These are phyloP conservation scores for Tiaroga cobitis DNA, from an alignment of 2,797 vertebrate genomes.

Conservation along the genomic window DNA sequence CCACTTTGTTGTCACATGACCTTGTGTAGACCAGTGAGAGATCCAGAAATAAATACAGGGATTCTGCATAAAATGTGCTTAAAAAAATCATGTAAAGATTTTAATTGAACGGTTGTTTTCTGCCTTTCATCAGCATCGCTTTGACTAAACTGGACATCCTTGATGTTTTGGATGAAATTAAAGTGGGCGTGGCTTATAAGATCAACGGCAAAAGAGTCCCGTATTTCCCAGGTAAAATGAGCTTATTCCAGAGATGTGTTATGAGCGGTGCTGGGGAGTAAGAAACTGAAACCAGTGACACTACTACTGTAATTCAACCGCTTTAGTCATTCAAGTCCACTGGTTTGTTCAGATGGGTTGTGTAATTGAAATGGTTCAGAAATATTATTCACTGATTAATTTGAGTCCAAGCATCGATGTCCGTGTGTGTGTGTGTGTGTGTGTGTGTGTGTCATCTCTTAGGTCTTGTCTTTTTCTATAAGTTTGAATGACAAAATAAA, in stretches of 20 bases:
- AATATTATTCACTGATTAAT: too few species aligned
- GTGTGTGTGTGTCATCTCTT: too few species aligned
- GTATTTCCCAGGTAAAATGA: slow-evolving; percentile 91
- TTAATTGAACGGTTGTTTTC: not conserved
- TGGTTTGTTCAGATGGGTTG: not conserved
- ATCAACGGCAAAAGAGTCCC: slow-evolving; percentile 94
- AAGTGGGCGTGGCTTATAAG: slow-evolving; percentile 95
- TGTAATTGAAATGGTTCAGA: too few species aligned
- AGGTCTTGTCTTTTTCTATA: too few species aligned
- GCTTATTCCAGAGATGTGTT: not conserved
- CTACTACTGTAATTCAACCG: too few species aligned
- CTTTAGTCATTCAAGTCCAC: not conserved
- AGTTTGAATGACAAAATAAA: too few species aligned
- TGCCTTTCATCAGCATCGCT: slow-evolving; percentile 83
- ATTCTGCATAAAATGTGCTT: not conserved
- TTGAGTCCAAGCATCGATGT: too few species aligned
- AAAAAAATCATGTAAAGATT: not conserved
- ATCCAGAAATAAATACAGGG: not conserved
- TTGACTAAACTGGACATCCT: slow-evolving; percentile 98
- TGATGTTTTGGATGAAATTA: slow-evolving; percentile 93
- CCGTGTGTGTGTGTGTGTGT: too few species aligned
- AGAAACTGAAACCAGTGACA: not conserved
- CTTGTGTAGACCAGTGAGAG: not conserved
- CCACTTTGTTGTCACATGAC: not conserved
- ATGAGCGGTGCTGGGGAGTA: not conserved